Evolutionary conservation across 2,113 vertebrate genomes (phyloP).

Genomic region (rabbit (Oryctolagus cuniculus)): DNA sequence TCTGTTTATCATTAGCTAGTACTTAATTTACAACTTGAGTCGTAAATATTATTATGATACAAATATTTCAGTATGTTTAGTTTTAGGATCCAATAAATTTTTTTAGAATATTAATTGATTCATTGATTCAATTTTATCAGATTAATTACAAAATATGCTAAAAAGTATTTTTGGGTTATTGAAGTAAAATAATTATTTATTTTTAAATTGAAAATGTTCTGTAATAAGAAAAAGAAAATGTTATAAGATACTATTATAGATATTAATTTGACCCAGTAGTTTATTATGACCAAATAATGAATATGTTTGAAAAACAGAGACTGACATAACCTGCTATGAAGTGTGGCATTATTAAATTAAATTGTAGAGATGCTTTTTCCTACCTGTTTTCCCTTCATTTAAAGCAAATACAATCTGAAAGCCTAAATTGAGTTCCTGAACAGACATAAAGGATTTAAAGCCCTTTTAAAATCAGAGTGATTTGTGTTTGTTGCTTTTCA

Average conservation of each 20-base stretch:
- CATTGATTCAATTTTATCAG: conserved; percentile 13
- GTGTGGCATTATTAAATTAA: conserved; percentile 69
- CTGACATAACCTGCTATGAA: conserved; percentile 59
- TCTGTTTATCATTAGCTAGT: neutral
- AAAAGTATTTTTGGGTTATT: conserved; percentile 8
- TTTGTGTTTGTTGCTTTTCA: conserved; percentile 66
- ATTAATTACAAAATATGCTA: conserved; percentile 21
- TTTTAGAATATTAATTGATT: conserved; percentile 12
- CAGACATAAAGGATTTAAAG: conserved; percentile 55
- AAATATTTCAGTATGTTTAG: neutral
- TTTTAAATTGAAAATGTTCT: neutral
- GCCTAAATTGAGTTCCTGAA: conserved; percentile 66
- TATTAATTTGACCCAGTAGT: conserved; percentile 47
- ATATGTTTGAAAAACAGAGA: conserved; percentile 66
- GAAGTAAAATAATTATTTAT: conserved; percentile 34
- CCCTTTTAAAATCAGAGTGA: conserved; percentile 78
- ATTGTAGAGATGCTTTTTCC: conserved; percentile 67
- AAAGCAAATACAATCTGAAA: conserved; percentile 76
- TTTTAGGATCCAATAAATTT: conserved; percentile 43
- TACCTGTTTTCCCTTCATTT: conserved; percentile 77
- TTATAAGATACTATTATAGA: conserved; percentile 66
- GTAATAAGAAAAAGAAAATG: neutral
- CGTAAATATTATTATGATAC: neutral
- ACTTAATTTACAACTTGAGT: neutral
- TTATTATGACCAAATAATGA: conserved; percentile 61